phyloP scores from a whole-genome alignment of 1,140 invertebrate genomes.

The Tyrophagus putrescentiae region DNA sequence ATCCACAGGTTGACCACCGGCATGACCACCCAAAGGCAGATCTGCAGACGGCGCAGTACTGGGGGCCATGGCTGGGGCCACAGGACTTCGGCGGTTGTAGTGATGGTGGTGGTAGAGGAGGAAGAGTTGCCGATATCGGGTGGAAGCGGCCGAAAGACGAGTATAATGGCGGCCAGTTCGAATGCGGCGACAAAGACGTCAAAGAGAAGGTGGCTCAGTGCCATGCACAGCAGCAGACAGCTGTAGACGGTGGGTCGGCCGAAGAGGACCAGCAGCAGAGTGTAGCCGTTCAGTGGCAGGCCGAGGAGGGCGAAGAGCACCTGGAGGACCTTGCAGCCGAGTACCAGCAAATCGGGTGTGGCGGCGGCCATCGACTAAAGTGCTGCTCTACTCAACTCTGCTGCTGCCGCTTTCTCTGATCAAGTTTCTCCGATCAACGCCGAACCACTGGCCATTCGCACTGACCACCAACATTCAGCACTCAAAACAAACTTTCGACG shows the following conservation, averaged over 20 bases:
- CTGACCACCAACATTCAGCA: too few relatives aligned
- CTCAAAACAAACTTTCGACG: too few relatives aligned
- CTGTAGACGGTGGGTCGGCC: background rate
- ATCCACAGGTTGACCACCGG: background rate
- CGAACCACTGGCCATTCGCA: too few relatives aligned
- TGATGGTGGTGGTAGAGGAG: too few relatives aligned
- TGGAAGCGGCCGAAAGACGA: too few relatives aligned
- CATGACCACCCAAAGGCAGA: background rate
- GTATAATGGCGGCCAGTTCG: background rate
- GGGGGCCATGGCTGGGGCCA: background rate
- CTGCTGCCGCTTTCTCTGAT: too few relatives aligned
- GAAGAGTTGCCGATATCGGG: too few relatives aligned
- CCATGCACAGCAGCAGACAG: background rate
- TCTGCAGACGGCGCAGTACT: background rate
- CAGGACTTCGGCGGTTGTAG: too few relatives aligned
- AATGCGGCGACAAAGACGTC: background rate
- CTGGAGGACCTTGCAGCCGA: background rate
- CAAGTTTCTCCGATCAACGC: too few relatives aligned
- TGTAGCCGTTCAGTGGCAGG: background rate
- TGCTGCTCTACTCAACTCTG: too few relatives aligned
- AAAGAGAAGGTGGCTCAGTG: background rate
- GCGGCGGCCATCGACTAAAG: background rate
- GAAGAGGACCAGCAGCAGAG: background rate
- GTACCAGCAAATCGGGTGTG: background rate
- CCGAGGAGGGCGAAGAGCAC: background rate